These are phyloP conservation scores for Tricholauxania praeusta DNA, from an alignment of 2,888 invertebrate species.

Conservation along the genomic window DNA sequence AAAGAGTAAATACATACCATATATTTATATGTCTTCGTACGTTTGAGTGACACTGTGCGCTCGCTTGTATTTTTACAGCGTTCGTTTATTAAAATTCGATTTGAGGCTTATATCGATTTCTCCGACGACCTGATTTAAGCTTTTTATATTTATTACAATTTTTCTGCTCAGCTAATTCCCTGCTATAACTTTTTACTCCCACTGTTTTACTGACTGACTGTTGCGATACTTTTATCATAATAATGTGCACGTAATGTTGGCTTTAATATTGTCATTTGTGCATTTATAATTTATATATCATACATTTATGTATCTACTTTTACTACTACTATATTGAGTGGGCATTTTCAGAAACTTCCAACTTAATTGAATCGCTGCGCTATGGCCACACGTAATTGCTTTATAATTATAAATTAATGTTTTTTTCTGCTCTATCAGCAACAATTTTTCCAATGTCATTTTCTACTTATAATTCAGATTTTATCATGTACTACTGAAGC, in stretches of 20 bases:
- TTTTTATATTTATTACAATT: slow-evolving; percentile 20
- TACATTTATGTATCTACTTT: too few species aligned
- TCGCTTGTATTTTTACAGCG: slow-evolving; percentile 22
- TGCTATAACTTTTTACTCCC: background rate
- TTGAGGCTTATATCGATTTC: slow-evolving; percentile 38
- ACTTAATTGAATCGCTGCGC: too few species aligned
- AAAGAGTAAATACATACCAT: background rate
- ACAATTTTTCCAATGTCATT: too few species aligned
- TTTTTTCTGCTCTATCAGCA: too few species aligned
- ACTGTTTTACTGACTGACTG: background rate
- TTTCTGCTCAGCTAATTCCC: slow-evolving; percentile 9
- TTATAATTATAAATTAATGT: too few species aligned
- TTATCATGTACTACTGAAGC: too few species aligned
- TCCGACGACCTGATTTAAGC: slow-evolving; percentile 40
- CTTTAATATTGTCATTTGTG: slow-evolving; percentile 15
- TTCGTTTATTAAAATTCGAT: slow-evolving; percentile 38
- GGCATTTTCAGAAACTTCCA: too few species aligned
- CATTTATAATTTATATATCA: too few species aligned
- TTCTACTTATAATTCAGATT: too few species aligned
- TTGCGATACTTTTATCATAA: background rate
- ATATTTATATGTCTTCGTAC: slow-evolving; percentile 6
- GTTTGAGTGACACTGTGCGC: background rate
- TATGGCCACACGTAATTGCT: too few species aligned
- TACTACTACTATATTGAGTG: too few species aligned
- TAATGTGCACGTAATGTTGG: slow-evolving; percentile 10